A percentile compares a stretch with the other conserved stretches of the same genome.
Evolutionary conservation across 2,113 vertebrate species (phyloP).

Genomic region (Sorex araneus): DNA sequence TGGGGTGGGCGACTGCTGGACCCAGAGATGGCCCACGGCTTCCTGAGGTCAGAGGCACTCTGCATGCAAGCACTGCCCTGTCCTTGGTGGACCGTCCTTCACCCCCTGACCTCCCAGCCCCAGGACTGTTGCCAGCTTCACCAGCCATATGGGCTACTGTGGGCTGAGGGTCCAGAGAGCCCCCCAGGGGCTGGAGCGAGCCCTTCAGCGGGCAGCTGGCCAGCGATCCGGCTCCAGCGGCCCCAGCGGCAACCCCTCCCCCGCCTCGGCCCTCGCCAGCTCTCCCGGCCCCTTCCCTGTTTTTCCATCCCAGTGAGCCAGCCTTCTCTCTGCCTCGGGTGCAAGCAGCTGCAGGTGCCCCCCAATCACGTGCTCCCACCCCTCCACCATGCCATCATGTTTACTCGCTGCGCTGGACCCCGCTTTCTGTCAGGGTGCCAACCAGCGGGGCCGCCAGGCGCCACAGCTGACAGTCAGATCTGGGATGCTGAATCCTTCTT

Average conservation of each 20-base stretch:
- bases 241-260: neutral
- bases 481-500: conserved; percentile 92
- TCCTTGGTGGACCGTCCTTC: too few species aligned
- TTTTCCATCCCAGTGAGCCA: conserved; percentile 92
- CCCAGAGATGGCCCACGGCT: too few species aligned
- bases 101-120: too few species aligned
- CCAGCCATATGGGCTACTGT: too few species aligned
- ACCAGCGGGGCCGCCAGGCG: conserved; percentile 90
- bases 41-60: too few species aligned
- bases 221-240: neutral
- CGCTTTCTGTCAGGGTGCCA: conserved; percentile 92
- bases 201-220: neutral
- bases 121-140: too few species aligned
- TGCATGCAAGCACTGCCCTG: too few species aligned
- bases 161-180: too few species aligned
- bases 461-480: conserved; percentile 93
- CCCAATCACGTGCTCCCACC: conserved; percentile 87
- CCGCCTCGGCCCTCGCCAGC: conserved; percentile 81
- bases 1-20: too few species aligned
- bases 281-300: conserved; percentile 92
- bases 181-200: neutral
- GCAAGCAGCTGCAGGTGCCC: conserved; percentile 92
- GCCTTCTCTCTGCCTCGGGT: conserved; percentile 90
- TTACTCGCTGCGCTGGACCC: conserved; percentile 93
- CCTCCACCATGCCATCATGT: conserved; percentile 89